Conservation (phyloP, 2,113 vertebrate species). For the Pluvialis apricaria region DNA sequence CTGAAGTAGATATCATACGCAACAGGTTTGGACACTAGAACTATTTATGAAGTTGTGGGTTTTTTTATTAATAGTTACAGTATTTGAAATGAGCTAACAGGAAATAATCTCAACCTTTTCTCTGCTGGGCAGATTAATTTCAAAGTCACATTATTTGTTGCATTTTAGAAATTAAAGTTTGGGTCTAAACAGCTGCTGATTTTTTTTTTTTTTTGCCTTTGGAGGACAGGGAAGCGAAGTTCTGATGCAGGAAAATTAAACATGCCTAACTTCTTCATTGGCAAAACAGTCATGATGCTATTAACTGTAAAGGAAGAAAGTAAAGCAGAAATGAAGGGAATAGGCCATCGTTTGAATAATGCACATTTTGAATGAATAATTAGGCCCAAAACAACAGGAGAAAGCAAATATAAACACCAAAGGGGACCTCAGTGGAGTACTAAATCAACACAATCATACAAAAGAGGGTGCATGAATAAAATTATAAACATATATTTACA, state of each 20-base stretch:
- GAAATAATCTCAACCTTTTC: not conserved
- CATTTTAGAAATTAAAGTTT: not conserved
- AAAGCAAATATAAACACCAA: constrained; percentile 15
- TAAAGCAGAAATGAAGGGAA: constrained; percentile 24
- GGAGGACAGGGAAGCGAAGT: not conserved
- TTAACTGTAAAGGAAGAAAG: not conserved
- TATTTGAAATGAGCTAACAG: not conserved
- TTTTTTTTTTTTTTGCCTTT: not conserved
- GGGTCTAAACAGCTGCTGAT: not conserved
- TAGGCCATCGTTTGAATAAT: constrained; percentile 1
- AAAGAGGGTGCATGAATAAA: not conserved
- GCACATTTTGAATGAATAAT: constrained; percentile 18
- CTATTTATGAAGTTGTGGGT: not conserved
- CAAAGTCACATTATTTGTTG: not conserved
- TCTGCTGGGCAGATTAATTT: not conserved
- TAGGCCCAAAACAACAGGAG: not conserved
- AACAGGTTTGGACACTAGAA: not conserved
- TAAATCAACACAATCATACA: not conserved
- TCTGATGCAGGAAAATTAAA: not conserved
- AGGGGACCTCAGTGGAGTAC: not conserved
- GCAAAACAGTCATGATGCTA: not conserved
- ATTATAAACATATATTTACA: not conserved
- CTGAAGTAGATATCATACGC: not conserved
- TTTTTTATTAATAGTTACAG: not conserved
- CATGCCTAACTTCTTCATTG: not conserved